Evolutionary conservation across 2,113 vertebrate genomes (phyloP).

Genomic region (Opisthocomus hoazin): DNA sequence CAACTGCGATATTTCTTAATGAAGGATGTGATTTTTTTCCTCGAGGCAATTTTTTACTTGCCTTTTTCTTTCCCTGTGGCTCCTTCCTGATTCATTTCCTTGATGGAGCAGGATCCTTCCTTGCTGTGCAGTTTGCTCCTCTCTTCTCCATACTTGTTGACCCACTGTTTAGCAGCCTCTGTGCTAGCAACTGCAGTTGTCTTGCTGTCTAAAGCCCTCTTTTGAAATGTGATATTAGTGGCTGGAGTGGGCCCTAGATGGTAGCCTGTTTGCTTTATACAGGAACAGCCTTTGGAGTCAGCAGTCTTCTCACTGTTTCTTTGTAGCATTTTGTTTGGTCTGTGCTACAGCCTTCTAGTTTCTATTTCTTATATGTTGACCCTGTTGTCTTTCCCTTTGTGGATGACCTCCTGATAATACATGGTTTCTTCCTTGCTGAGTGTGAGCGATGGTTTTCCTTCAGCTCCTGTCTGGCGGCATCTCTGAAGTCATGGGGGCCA

Average conservation of each 20-base stretch:
- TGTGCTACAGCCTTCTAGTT: not conserved
- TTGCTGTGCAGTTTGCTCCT: not conserved
- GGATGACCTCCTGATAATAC: not conserved
- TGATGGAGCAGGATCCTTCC: not conserved
- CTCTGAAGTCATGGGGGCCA: not conserved
- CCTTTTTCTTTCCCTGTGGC: not conserved
- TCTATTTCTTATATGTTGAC: not conserved
- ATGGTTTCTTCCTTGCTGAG: not conserved
- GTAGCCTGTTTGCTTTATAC: not conserved
- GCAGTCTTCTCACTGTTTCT: not conserved
- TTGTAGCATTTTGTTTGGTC: not conserved
- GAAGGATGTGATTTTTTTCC: not conserved
- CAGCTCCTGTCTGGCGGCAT: not conserved
- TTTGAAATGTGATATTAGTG: not conserved
- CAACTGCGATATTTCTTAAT: slow-evolving; percentile 45
- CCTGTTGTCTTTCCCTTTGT: not conserved
- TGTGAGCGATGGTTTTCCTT: not conserved
- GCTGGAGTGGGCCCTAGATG: not conserved
- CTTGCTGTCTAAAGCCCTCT: not conserved
- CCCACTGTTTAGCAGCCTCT: not conserved
- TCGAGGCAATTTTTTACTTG: not conserved
- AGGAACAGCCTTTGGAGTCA: not conserved
- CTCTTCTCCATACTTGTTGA: not conserved
- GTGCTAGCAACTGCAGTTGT: not conserved
- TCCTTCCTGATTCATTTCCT: slow-evolving; percentile 21